A percentile compares a stretch with the other conserved stretches of the same genome.
Conservation (phyloP, 2,797 vertebrate species). For the Pterois miles region DNA sequence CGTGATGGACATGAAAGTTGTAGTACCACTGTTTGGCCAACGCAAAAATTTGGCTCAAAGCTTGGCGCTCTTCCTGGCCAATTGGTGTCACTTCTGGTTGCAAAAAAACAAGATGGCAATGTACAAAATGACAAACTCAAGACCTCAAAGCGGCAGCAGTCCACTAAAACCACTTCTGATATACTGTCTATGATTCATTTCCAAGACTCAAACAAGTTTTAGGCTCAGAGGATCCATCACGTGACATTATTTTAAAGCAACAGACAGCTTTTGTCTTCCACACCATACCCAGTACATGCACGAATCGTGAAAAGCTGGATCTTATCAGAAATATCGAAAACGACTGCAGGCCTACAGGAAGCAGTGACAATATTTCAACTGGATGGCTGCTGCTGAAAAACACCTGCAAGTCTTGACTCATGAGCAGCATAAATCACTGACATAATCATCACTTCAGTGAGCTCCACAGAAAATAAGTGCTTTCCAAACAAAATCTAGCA, state of each 20-base stretch:
- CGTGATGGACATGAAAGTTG: too few species aligned
- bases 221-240: not conserved
- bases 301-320: not conserved
- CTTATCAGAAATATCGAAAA: not conserved
- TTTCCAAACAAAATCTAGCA: not conserved
- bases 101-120: too few species aligned
- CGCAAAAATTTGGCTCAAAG: too few species aligned
- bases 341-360: not conserved
- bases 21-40: too few species aligned
- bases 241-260: not conserved
- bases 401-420: not conserved
- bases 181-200: not conserved
- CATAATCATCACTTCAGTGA: not conserved
- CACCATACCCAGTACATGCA: not conserved
- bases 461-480: not conserved
- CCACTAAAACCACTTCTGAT: too few species aligned
- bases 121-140: too few species aligned
- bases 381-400: not conserved
- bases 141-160: too few species aligned
- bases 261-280: not conserved
- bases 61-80: too few species aligned
- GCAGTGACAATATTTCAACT: not conserved
- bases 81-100: too few species aligned
- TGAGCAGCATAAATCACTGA: not conserved
- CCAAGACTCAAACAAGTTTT: not conserved